Evolutionary conservation across 2,797 vertebrate species (phyloP).

Genomic region (Myotis pilosus): DNA sequence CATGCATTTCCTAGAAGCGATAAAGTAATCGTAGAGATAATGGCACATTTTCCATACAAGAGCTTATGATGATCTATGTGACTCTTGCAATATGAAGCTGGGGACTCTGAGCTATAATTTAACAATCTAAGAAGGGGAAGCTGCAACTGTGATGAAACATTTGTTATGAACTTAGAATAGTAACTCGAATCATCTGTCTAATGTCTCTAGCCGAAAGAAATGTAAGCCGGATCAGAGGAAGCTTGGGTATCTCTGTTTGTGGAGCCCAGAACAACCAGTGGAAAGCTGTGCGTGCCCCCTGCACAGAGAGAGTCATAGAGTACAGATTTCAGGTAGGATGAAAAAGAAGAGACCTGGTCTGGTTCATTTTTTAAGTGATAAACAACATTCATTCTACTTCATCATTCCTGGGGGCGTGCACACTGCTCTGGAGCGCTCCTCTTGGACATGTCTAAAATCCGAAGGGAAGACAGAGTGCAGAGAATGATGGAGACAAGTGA

Average conservation of each 20-base stretch:
- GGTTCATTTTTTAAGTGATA: background rate
- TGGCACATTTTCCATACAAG: slow-evolving; percentile 33
- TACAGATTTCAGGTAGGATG: background rate
- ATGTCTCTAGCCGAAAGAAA: background rate
- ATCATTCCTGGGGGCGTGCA: background rate
- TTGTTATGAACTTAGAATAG: slow-evolving; percentile 46
- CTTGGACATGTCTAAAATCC: background rate
- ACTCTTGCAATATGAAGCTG: slow-evolving; percentile 18
- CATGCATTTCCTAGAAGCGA: slow-evolving; percentile 33
- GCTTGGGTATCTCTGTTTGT: background rate
- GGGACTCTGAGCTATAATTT: slow-evolving; percentile 41
- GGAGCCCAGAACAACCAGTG: background rate
- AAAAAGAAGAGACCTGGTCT: background rate
- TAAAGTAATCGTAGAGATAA: slow-evolving; percentile 57
- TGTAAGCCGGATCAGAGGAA: background rate
- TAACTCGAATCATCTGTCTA: slow-evolving; percentile 20
- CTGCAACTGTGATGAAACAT: slow-evolving; percentile 7
- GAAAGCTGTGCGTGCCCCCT: background rate
- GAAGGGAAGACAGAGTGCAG: background rate
- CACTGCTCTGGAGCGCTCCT: background rate
- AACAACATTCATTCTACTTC: background rate
- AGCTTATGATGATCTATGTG: slow-evolving; percentile 22
- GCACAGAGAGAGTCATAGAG: background rate
- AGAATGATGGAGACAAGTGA: background rate
- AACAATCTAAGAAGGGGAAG: background rate